Percentiles rank a stretch among this genome's conserved stretches.
phyloP scores from a whole-genome alignment of 2,888 invertebrate species.

The Chouioia cunea region DNA sequence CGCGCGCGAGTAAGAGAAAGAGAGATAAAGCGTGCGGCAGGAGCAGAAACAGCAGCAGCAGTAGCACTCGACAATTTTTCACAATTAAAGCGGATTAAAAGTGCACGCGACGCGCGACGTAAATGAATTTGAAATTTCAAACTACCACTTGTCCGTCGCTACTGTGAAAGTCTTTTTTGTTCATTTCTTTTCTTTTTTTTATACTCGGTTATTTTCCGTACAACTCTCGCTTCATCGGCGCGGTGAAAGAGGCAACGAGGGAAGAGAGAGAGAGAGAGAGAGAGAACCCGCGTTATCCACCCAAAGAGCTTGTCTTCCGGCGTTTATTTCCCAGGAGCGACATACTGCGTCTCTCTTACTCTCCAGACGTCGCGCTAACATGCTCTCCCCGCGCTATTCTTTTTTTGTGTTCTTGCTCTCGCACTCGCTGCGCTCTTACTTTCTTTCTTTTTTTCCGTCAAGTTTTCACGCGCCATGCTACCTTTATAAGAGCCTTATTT shows the following conservation, averaged over 20 bases:
- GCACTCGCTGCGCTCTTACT: too few species aligned
- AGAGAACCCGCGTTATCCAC: constrained; percentile 48
- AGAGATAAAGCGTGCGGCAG: constrained; percentile 34
- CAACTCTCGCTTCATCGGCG: constrained; percentile 38
- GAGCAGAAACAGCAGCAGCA: constrained; percentile 28
- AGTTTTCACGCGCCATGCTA: constrained; percentile 31
- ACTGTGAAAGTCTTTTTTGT: constrained; percentile 34
- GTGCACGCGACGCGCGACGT: constrained; percentile 47
- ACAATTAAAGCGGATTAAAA: constrained; percentile 48
- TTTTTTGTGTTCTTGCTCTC: too few species aligned
- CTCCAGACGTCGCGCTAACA: constrained; percentile 48
- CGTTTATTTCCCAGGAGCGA: constrained; percentile 62
- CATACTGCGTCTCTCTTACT: constrained; percentile 48
- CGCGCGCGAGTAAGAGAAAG: constrained; percentile 28
- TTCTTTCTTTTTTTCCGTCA: constrained; percentile 38
- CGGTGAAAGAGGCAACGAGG: constrained; percentile 50
- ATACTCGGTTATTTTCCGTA: constrained; percentile 14
- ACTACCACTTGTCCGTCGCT: constrained; percentile 53
- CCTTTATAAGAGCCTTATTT: constrained; percentile 37
- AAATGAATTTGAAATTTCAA: constrained; percentile 63
- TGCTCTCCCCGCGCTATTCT: background rate
- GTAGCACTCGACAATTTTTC: constrained; percentile 38
- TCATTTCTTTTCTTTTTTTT: constrained; percentile 13
- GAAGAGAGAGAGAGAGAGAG: constrained; percentile 32
- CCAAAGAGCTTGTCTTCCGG: constrained; percentile 55